Evolutionary conservation across 2,797 vertebrate species (phyloP).

Genomic region (Bradypodion pumilum): DNA sequence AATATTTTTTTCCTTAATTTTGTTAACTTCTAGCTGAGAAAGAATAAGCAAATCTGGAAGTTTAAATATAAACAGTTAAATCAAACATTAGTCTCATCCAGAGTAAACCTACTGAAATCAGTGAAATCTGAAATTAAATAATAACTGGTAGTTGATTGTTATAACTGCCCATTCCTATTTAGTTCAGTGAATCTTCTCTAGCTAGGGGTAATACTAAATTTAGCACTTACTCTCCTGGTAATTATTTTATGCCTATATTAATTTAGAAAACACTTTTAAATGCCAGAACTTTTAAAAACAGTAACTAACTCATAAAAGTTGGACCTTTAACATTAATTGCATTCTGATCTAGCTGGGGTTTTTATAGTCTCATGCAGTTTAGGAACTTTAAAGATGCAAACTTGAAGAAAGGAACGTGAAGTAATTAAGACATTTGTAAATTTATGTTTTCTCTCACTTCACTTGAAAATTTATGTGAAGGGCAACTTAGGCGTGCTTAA

Average conservation of each 20-base stretch:
- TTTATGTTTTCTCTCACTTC: slow-evolving; percentile 83
- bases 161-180: too few relatives aligned
- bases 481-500: slow-evolving; percentile 78
- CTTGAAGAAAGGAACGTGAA: slow-evolving; percentile 74
- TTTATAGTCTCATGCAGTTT: slow-evolving; percentile 52
- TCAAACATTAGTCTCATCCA: too few relatives aligned
- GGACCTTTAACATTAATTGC: slow-evolving; percentile 47
- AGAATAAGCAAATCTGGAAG: slow-evolving; percentile 19
- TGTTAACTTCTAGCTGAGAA: not conserved
- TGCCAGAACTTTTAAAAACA: slow-evolving; percentile 17
- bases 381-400: slow-evolving; percentile 67
- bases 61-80: slow-evolving; percentile 14
- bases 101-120: too few relatives aligned
- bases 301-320: slow-evolving; percentile 41
- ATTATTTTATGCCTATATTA: not conserved
- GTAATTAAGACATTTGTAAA: slow-evolving; percentile 72
- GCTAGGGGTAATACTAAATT: not conserved
- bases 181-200: too few relatives aligned
- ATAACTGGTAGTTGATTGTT: too few relatives aligned
- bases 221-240: slow-evolving; percentile 33
- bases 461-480: slow-evolving; percentile 84
- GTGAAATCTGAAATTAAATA: too few relatives aligned
- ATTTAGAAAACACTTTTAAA: accelerated
- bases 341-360: slow-evolving; percentile 24
- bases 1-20: not conserved